phyloP scores from a whole-genome alignment of 1,140 invertebrate genomes.

The Pogonomyrmex californicus region DNA sequence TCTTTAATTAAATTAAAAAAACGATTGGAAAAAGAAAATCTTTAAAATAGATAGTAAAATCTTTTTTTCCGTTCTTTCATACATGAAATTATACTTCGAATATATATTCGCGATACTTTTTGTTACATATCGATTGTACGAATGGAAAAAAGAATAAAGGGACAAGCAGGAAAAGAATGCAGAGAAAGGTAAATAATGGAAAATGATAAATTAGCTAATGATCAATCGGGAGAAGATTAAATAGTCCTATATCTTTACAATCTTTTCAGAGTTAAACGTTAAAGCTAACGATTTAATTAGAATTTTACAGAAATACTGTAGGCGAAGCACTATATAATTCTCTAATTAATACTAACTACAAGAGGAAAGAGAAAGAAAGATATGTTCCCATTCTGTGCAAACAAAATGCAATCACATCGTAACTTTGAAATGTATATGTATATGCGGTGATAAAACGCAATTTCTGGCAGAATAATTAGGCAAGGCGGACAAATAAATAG shows the following conservation, averaged over 20 bases:
- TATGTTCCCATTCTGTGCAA: neutral
- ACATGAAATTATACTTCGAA: too few relatives aligned
- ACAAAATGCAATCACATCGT: neutral
- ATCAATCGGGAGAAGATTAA: slow-evolving; percentile 9
- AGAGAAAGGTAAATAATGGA: neutral
- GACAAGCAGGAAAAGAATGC: neutral
- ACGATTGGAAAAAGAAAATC: neutral
- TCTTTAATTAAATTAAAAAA: slow-evolving; percentile 4
- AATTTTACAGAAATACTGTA: neutral
- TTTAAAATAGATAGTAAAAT: neutral
- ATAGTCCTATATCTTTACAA: neutral
- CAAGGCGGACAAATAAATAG: neutral
- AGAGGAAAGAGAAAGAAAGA: neutral
- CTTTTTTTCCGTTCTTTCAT: neutral
- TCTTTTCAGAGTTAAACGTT: neutral
- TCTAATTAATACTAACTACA: slow-evolving; percentile 26
- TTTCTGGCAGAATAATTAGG: neutral
- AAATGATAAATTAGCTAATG: slow-evolving; percentile 33
- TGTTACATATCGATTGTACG: neutral
- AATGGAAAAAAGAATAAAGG: neutral
- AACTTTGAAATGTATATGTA: neutral
- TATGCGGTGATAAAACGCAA: neutral
- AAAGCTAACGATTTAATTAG: slow-evolving; percentile 38
- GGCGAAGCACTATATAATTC: neutral
- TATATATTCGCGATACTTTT: neutral